phyloP scores from a whole-genome alignment of 1,140 invertebrate genomes.

The Argopecten irradians region DNA sequence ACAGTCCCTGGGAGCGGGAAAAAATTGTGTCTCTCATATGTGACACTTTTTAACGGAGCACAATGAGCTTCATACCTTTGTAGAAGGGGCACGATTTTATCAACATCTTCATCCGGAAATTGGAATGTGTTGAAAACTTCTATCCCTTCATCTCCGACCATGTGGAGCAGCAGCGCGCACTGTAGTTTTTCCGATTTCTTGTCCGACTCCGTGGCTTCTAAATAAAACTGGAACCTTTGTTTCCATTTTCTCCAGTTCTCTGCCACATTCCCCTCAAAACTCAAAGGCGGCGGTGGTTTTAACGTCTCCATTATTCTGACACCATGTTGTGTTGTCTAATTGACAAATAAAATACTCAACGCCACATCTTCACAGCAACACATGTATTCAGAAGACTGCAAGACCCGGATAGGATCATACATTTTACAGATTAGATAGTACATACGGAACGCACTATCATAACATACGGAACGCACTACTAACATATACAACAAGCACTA shows the following conservation, averaged over 20 bases:
- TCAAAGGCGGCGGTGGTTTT: background rate
- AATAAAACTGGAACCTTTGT: conserved; percentile 30
- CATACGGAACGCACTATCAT: too few species aligned
- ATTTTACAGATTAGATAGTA: too few species aligned
- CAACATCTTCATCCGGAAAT: background rate
- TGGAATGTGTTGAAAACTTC: conserved; percentile 27
- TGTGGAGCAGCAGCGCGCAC: background rate
- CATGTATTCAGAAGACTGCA: too few species aligned
- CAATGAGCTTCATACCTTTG: conserved; percentile 6
- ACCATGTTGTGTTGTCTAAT: too few species aligned
- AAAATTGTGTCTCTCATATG: too few species aligned
- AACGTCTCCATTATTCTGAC: conserved; percentile 20
- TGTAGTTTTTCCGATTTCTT: conserved; percentile 28
- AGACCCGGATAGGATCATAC: too few species aligned
- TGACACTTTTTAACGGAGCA: conserved; percentile 19
- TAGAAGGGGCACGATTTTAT: background rate
- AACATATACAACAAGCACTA: too few species aligned
- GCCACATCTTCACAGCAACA: too few species aligned
- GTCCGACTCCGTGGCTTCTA: background rate
- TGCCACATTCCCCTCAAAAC: background rate
- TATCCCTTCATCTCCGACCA: background rate
- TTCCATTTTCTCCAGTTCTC: conserved; percentile 35
- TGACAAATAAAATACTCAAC: too few species aligned
- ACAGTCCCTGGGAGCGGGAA: too few species aligned
- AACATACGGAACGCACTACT: too few species aligned